A percentile compares a stretch with the other conserved stretches of the same genome.
These are phyloP conservation scores for Nymphicus hollandicus DNA, from an alignment of 2,113 vertebrate species.

Conservation along the genomic window DNA sequence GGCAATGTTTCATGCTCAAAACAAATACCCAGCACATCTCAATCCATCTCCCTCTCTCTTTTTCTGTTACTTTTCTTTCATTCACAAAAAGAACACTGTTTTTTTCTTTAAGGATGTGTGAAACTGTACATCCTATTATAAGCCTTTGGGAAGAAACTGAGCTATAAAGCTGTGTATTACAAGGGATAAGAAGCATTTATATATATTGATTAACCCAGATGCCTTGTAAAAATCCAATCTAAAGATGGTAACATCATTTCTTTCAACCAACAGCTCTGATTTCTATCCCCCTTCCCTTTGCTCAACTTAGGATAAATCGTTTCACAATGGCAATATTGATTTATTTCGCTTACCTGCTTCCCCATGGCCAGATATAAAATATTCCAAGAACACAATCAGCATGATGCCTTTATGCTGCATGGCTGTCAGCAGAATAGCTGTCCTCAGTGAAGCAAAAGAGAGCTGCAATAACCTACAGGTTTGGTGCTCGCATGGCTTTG, in stretches of 20 bases:
- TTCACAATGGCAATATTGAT: neutral
- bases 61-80: neutral
- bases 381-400: conserved; percentile 70
- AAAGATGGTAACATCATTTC: neutral
- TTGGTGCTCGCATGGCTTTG: conserved; percentile 34
- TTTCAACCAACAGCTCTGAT: neutral
- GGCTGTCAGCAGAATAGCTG: conserved; percentile 51
- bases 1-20: neutral
- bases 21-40: neutral
- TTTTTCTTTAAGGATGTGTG: neutral
- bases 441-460: conserved; percentile 26
- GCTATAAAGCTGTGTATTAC: neutral
- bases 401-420: conserved; percentile 63
- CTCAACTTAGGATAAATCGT: neutral
- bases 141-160: neutral
- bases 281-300: neutral
- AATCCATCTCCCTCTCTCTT: neutral
- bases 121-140: neutral
- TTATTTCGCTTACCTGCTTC: conserved; percentile 69
- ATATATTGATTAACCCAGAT: neutral
- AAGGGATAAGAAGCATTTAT: neutral
- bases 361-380: conserved; percentile 43
- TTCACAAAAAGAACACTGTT: neutral
- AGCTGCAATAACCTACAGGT: conserved; percentile 39
- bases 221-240: neutral